Conservation (phyloP, 2,797 vertebrate species). For the Mycteria americana region DNA sequence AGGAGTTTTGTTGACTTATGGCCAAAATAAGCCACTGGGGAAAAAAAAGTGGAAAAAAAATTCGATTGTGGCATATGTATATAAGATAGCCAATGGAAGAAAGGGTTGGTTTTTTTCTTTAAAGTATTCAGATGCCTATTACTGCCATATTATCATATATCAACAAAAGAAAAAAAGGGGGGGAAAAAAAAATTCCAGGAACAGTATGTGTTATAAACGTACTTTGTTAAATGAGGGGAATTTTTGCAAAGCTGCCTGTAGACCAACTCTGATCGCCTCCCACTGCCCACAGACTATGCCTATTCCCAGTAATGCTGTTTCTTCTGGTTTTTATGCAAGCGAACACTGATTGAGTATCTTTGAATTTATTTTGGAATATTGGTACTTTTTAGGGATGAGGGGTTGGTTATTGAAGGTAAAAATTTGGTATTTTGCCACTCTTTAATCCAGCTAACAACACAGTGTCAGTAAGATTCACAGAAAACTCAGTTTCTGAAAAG, state of each 20-base stretch:
- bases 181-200: background rate
- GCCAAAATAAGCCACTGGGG: background rate
- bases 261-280: background rate
- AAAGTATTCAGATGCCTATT: background rate
- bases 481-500: background rate
- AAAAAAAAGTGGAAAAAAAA: background rate
- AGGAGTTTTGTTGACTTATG: background rate
- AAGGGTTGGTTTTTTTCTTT: background rate
- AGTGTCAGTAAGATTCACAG: background rate
- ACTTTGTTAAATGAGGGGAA: background rate
- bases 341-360: background rate
- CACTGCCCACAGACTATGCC: background rate
- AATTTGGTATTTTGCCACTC: background rate
- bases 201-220: background rate
- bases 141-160: background rate
- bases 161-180: background rate
- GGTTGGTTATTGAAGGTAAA: background rate
- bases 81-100: background rate
- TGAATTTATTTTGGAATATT: background rate
- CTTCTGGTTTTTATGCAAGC: background rate
- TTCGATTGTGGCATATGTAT: background rate
- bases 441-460: background rate
- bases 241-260: background rate
- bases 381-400: background rate
- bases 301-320: background rate